These are phyloP conservation scores for Vidua macroura DNA, from an alignment of 2,113 vertebrate species.

Conservation along the genomic window DNA sequence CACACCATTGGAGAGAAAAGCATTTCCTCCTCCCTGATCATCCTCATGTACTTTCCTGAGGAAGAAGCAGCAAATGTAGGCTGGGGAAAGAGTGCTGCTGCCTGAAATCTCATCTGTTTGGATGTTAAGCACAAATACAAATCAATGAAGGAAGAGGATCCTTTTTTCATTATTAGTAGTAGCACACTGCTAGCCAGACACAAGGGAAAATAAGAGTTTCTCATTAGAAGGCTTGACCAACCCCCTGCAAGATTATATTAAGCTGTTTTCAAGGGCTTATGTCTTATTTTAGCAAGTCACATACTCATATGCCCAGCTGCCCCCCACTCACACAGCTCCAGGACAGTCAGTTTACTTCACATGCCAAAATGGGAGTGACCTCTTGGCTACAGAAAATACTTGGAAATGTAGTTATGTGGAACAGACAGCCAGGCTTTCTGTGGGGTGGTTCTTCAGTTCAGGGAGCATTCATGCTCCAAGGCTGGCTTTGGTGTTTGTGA, in stretches of 20 bases:
- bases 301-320: background rate
- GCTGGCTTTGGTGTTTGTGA: background rate
- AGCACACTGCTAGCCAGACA: background rate
- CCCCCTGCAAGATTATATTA: background rate
- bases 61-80: background rate
- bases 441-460: background rate
- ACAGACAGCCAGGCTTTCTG: background rate
- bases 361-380: background rate
- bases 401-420: background rate
- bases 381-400: background rate
- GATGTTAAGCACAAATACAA: background rate
- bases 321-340: background rate
- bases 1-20: background rate
- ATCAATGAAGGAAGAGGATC: background rate
- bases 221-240: background rate
- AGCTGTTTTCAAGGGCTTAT: slow-evolving; percentile 25
- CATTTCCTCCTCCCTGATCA: background rate
- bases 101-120: background rate
- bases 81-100: background rate
- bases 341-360: background rate
- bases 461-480: background rate
- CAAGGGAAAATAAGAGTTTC: background rate
- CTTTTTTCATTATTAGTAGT: background rate
- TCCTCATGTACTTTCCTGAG: background rate
- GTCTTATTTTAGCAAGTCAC: slow-evolving; percentile 31